phyloP scores from a whole-genome alignment of 2,797 vertebrate genomes.

The Mico argentatus region DNA sequence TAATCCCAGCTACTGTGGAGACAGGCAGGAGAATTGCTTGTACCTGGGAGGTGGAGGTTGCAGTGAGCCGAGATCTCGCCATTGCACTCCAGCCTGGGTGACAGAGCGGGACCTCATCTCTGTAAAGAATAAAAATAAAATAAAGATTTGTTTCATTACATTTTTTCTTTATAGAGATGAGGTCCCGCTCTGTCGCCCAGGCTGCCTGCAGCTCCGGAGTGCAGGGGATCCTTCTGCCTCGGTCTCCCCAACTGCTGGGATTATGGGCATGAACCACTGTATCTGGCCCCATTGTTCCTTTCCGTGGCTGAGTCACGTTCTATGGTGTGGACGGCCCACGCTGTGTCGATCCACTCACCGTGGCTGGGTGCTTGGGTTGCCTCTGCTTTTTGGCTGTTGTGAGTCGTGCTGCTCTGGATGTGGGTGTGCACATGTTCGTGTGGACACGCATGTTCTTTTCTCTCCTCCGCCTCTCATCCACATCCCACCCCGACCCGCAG shows the following conservation, averaged over 20 bases:
- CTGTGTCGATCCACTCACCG: rapidly evolving
- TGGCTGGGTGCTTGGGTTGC: neutral
- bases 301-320: neutral
- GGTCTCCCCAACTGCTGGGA: neutral
- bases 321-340: neutral
- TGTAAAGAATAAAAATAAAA: too few relatives aligned
- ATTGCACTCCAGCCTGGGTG: too few relatives aligned
- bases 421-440: neutral
- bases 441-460: constrained; percentile 47
- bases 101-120: too few relatives aligned
- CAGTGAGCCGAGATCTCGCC: too few relatives aligned
- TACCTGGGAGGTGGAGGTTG: too few relatives aligned
- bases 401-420: rapidly evolving
- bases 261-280: neutral
- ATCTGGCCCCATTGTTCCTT: rapidly evolving
- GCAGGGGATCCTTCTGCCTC: neutral
- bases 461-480: neutral
- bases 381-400: neutral
- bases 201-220: neutral
- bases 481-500: neutral
- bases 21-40: too few relatives aligned
- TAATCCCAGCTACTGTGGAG: too few relatives aligned
- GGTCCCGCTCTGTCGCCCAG: neutral
- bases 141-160: too few relatives aligned
- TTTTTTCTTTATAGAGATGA: neutral